These are phyloP conservation scores for Anas platyrhynchos DNA, from an alignment of 2,113 vertebrate genomes.

Conservation along the genomic window DNA sequence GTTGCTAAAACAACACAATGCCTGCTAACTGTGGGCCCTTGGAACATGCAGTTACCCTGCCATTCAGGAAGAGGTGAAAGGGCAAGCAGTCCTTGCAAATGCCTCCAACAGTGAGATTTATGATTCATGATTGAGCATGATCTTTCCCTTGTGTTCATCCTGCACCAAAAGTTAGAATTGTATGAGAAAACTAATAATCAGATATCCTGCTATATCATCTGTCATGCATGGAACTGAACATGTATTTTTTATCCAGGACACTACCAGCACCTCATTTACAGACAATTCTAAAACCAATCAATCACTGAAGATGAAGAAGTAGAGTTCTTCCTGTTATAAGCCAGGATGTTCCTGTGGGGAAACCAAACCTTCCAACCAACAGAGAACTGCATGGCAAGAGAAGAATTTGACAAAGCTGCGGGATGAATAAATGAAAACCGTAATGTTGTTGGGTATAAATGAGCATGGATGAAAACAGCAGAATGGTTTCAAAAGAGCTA, in stretches of 20 bases:
- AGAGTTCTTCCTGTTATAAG: not conserved
- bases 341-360: not conserved
- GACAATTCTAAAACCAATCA: not conserved
- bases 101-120: not conserved
- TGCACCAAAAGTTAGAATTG: not conserved
- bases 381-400: not conserved
- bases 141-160: not conserved
- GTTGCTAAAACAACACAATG: not conserved
- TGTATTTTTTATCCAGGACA: not conserved
- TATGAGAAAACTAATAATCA: not conserved
- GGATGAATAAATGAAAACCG: not conserved
- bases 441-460: not conserved
- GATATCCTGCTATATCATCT: conserved; percentile 1
- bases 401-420: not conserved
- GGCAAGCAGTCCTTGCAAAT: not conserved
- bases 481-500: not conserved
- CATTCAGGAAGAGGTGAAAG: not conserved
- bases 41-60: not conserved
- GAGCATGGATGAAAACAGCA: not conserved
- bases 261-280: not conserved
- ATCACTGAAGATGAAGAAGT: not conserved
- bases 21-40: not conserved
- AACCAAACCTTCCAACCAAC: not conserved
- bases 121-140: not conserved
- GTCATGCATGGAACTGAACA: not conserved